Percentiles rank a stretch among this genome's conserved stretches.
Evolutionary conservation across 2,888 invertebrate species (phyloP).

Genomic region (Drosophila limbata): DNA sequence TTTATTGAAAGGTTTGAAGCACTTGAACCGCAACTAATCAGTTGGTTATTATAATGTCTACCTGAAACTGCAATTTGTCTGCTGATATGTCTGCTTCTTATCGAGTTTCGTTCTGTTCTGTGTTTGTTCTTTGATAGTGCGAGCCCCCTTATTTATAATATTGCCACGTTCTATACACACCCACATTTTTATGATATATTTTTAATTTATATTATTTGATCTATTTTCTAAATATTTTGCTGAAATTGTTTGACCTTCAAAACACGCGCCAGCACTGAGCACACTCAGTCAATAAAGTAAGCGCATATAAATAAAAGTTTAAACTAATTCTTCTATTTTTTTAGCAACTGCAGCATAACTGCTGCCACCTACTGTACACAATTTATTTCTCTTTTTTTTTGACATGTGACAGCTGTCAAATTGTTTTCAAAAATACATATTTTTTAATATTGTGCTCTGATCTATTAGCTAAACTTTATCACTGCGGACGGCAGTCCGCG

Average conservation of each 20-base stretch:
- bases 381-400: constrained; percentile 1
- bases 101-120: constrained; percentile 17
- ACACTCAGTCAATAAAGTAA: constrained; percentile 17
- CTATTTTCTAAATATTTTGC: neutral
- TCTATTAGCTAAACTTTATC: constrained; percentile 10
- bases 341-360: neutral
- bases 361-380: constrained; percentile 2
- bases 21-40: constrained; percentile 26
- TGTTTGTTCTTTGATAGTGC: constrained; percentile 39
- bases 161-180: constrained; percentile 23
- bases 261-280: constrained; percentile 17
- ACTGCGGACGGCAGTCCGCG: too few relatives aligned
- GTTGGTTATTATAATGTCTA: constrained; percentile 13
- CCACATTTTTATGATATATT: constrained; percentile 27
- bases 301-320: too few relatives aligned
- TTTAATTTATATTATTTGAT: constrained; percentile 17
- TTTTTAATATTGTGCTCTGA: neutral
- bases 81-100: constrained; percentile 43
- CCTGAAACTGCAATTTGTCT: constrained; percentile 7
- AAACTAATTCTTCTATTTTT: too few relatives aligned
- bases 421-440: constrained; percentile 4
- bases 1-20: constrained; percentile 2
- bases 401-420: constrained; percentile 10
- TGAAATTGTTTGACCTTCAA: constrained; percentile 27
- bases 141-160: constrained; percentile 13